Conservation (phyloP, 2,797 vertebrate species). For the Coilia nasus region DNA sequence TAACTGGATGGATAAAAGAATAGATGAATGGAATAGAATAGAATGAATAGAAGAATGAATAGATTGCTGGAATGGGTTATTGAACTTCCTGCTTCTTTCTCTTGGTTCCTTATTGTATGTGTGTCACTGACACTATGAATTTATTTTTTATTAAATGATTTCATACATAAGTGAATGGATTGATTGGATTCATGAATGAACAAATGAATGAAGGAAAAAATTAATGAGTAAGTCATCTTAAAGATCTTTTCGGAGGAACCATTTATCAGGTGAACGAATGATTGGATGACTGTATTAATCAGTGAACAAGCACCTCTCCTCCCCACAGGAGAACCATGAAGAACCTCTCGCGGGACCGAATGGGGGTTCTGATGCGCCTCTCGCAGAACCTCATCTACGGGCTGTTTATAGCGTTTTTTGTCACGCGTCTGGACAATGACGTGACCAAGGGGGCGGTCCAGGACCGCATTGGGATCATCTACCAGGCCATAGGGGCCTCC, state of each 20-base stretch:
- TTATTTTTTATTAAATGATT: no score
- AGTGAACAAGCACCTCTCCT: not conserved
- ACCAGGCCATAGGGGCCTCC: slow-evolving; percentile 84
- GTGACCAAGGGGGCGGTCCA: slow-evolving; percentile 86
- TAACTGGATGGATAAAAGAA: not conserved
- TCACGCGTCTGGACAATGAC: slow-evolving; percentile 79
- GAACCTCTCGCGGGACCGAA: slow-evolving; percentile 88
- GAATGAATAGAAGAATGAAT: not conserved
- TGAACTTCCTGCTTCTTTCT: not conserved
- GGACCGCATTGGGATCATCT: slow-evolving; percentile 90
- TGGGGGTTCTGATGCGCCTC: slow-evolving; percentile 88
- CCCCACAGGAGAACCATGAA: slow-evolving; percentile 79
- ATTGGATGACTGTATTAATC: not conserved
- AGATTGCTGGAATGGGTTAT: not conserved
- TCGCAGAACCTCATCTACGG: slow-evolving; percentile 92
- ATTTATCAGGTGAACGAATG: not conserved
- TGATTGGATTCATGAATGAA: not conserved
- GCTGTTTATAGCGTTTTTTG: slow-evolving; percentile 87
- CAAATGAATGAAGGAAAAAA: not conserved
- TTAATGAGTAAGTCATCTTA: not conserved
- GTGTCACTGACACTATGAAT: no score
- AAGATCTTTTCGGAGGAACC: no score
- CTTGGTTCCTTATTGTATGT: not conserved
- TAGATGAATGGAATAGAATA: not conserved
- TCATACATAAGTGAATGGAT: no score